These are phyloP conservation scores for Melanerpes aurifrons DNA, from an alignment of 2,113 vertebrate species.

Conservation along the genomic window DNA sequence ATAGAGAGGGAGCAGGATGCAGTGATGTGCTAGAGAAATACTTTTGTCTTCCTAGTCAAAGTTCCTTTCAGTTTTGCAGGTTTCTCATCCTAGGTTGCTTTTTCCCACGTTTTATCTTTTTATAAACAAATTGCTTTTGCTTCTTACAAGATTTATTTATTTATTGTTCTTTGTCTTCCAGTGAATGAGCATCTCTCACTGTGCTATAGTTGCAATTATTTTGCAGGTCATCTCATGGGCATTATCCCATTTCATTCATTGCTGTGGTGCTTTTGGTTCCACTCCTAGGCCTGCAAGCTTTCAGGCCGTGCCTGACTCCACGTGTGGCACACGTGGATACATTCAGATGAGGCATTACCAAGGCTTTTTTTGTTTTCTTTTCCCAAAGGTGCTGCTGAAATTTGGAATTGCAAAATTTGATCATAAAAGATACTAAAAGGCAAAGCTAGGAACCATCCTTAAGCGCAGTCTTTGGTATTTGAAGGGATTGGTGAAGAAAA, in stretches of 20 bases:
- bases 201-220: not conserved
- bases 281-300: not conserved
- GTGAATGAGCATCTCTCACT: not conserved
- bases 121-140: not conserved
- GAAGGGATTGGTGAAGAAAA: not conserved
- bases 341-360: not conserved
- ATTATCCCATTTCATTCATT: not conserved
- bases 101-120: not conserved
- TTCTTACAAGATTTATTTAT: not conserved
- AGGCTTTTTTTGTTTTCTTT: not conserved
- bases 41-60: not conserved
- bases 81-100: not conserved
- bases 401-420: not conserved
- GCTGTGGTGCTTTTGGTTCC: not conserved
- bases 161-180: slow-evolving; percentile 28
- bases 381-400: not conserved
- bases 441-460: not conserved
- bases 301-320: not conserved
- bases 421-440: not conserved
- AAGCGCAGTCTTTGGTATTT: not conserved
- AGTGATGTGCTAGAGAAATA: fast-evolving
- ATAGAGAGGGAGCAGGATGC: fast-evolving
- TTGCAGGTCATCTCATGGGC: not conserved
- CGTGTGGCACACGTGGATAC: not conserved
- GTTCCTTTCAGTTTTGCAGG: not conserved